Evolutionary conservation across 2,797 vertebrate species (phyloP), one percentile per base, ranked within the genome.

Genomic region (Pelodytes ibericus): DNA sequence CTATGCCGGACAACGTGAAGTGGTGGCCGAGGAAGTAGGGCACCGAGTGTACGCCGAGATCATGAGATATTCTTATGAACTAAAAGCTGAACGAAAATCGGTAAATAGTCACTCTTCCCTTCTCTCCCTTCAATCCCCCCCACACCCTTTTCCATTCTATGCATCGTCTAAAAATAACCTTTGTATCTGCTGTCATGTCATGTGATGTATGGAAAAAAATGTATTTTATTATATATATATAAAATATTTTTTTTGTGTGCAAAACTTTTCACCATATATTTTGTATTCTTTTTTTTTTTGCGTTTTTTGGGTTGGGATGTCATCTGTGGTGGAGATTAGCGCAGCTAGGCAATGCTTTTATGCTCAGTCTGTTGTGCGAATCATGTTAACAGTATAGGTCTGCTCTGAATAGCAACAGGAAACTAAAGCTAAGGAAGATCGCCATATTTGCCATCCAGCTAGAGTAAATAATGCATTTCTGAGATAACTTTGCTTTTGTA

Each of bases 1-100:
- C 92, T 99, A 96, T 66, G 97, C 98, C 0, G 98, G 98, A 82
- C 97, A 99, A 83, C 92, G 96, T 84, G 98, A 99, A 92, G 95
- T 99, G 64, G 97, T 99, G 84, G 97, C 98, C 4, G 98, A 99
- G 91, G 96, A 99, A 89, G 95, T 99, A 94, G 94, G 93, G 8
- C 95, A 97, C 83, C 93, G 90, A 88, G 96, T 99, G 30, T 98
- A 97, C 1, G 95, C 94, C 15, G 97, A 99, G 89, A 86, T 99
- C 87, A 95, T 99, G 95, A 94, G 92, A 90, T 99, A 99, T 67
- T 92, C 95, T 77, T 94, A 94, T 69, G 97, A 99, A 80, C 92
- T 99, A 59, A 99, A 99, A 89, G 89, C 91, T 0, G 97, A 99
- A 87, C 91, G 97, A 76, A 99, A 99, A 92, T 95, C 96, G 60